Percentiles rank a stretch among this genome's conserved stretches.
phyloP scores from a whole-genome alignment of 1,140 invertebrate genomes.

The Akabosia matsudoensis region DNA sequence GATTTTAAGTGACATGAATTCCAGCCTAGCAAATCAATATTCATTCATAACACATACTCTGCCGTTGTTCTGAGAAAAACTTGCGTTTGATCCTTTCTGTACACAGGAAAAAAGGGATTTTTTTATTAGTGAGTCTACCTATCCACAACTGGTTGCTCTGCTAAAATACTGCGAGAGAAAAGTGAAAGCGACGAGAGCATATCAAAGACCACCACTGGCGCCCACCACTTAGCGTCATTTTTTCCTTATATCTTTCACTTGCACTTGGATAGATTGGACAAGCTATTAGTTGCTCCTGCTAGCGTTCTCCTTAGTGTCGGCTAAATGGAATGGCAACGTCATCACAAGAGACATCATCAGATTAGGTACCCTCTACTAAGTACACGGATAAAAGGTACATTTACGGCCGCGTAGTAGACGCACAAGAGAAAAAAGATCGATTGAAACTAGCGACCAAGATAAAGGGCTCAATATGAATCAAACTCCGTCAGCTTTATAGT shows the following conservation, averaged over 20 bases:
- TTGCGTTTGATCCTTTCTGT: background rate
- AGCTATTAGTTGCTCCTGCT: background rate
- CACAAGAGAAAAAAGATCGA: background rate
- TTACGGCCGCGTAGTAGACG: background rate
- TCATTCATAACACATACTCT: background rate
- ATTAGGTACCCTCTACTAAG: slow-evolving; percentile 3
- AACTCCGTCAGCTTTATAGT: background rate
- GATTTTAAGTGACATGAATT: slow-evolving; percentile 16
- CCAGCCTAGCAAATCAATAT: slow-evolving; percentile 5
- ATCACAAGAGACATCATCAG: slow-evolving; percentile 8
- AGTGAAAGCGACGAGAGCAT: background rate
- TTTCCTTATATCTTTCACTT: too few relatives aligned
- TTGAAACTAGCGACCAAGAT: slow-evolving; percentile 12
- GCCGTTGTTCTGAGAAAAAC: background rate
- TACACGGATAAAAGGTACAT: background rate
- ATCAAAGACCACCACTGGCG: background rate
- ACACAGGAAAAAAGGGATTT: background rate
- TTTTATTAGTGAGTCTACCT: background rate
- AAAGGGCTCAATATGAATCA: slow-evolving; percentile 11
- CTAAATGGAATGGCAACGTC: background rate
- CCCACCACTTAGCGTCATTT: too few relatives aligned
- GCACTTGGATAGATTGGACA: background rate
- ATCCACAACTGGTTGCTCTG: background rate
- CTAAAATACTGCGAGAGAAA: background rate
- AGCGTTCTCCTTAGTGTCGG: background rate